Base-by-base conservation (phyloP, 2,797 vertebrate species). In the Sebastes hubbsi region DNA sequence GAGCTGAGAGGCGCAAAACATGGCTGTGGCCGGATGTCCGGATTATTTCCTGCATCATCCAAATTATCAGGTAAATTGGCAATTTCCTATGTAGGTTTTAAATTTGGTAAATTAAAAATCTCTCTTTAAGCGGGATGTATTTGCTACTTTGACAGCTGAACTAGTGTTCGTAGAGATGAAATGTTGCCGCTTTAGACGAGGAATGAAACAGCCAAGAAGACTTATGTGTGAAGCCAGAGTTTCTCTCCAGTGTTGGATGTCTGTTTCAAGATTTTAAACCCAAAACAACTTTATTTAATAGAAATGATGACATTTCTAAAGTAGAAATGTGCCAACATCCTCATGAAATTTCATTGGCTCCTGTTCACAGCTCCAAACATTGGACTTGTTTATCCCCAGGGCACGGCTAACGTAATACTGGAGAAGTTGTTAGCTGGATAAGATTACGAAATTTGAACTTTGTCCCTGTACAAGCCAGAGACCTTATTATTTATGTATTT, bases 21-120 rank as follows among this genome's bases (percentile, higher is more conserved):
- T 98, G 97, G 97, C 97, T 94, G 96, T 98, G 93, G 96, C 97
- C 68, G 97, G 96, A 85, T 97, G 96, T 91, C 96, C 96, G 65
- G 97, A 97, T 94, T 97, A 97, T 92, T 97, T 97, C 92, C 92
- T 97, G 87, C 96, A 96, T 93, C 96, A 96, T 94, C 96, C 96
- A 6, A 96, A 96, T 92, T 97, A 97, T 89, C 96, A 97, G 96
- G 97, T 98, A 96, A 91, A 78, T 70, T 63, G 3, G 9, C 16
- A 9, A 20, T 69, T 60, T 82, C 52, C 24, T 55, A 2, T 36
- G 36, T 62, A 6, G 18, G 8, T 2, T 30, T 59, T 30, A 16
- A 6, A 2, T 27, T 62, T 12, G 8, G 4, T n/a, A 6, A n/a
- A 5, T 61, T 24, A 18, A 34, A 63, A 62, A 14, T 32, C 2